Base-by-base conservation (phyloP, 2,113 vertebrate species). In the Taxidea taxus region DNA sequence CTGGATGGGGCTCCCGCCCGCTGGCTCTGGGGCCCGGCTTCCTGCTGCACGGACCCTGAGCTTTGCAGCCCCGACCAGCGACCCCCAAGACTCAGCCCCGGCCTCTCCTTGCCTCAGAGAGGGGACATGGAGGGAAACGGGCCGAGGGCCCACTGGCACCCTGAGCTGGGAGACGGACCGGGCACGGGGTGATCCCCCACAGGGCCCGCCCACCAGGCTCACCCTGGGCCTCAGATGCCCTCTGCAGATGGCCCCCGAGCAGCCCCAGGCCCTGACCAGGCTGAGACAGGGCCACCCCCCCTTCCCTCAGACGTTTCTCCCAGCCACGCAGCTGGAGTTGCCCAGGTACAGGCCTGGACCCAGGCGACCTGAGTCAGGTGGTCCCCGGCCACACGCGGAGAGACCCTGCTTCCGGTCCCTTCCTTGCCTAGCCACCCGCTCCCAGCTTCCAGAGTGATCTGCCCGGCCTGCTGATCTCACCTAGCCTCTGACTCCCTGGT, bases 151-250 rank as follows among this genome's bases (percentile, higher is more conserved):
- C 80, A 49, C 34, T 1, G 20, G 80, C 44, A 7, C 4, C 64
- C 21, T 42, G 78, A 62, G 42, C 49, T 31, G 21, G 37, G 62
- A 58, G 18, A 15, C 6, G 10, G 29, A 51, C 0, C 0, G 3
- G 60, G 29, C 2, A 25, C 8, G 7, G 31, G 18, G 12, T 25
- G 49, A 49, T 8, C 2, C 18, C 58, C 20, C 47, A 4, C 7
- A 8, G 13, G 3, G 12, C 15, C 20, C 8, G 42, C 42, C 44
- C 1, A 2, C 60, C 29, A 42, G 14, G 31, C 21, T 60, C 39
- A 51, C 13, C 25, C 25, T 0, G 4, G 70, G 82, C 49, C 85
- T 86, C 74, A 31, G 58, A 13, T 13, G 15, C 21, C 42, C 29
- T 82, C 66, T n/a, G 29, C 31, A 42, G 44, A 62, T 7, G 44